These are phyloP conservation scores for Amphimedon queenslandica DNA, from an alignment of 37 sponge, comb jelly and placozoan genomes.

Conservation along the genomic window DNA sequence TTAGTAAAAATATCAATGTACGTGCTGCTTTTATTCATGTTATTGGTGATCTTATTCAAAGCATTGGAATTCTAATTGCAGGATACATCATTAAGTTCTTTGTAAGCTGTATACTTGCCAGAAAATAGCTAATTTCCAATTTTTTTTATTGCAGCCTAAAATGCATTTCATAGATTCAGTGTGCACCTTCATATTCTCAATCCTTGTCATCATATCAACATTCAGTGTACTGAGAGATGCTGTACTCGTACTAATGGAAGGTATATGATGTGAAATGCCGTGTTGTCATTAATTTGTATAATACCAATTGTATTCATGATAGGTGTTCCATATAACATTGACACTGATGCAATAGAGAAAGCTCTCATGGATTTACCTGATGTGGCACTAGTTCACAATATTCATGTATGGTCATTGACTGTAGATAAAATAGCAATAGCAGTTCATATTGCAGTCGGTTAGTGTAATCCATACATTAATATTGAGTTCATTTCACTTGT, in stretches of 20 bases:
- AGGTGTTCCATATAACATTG: background rate
- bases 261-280: too few relatives aligned
- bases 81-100: conserved; percentile 86
- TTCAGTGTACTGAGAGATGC: conserved; percentile 88
- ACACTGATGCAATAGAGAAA: background rate
- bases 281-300: too few relatives aligned
- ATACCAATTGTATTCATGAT: background rate
- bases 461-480: too few relatives aligned
- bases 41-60: conserved; percentile 92
- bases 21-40: conserved; percentile 92
- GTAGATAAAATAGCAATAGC: conserved; percentile 23
- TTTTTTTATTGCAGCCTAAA: conserved; percentile 60
- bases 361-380: background rate
- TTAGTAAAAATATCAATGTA: conserved; percentile 89
- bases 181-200: conserved; percentile 91
- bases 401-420: conserved; percentile 45
- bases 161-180: conserved; percentile 93
- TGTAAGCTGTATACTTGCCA: conserved; percentile 28
- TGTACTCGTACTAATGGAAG: conserved; percentile 95
- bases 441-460: conserved; percentile 25
- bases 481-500: too few relatives aligned
- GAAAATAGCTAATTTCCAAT: background rate
- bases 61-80: conserved; percentile 92
- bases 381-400: conserved; percentile 29
- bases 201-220: conserved; percentile 86